These are phyloP conservation scores for Pitangus sulphuratus DNA, from an alignment of 2,797 vertebrate species.

Conservation along the genomic window DNA sequence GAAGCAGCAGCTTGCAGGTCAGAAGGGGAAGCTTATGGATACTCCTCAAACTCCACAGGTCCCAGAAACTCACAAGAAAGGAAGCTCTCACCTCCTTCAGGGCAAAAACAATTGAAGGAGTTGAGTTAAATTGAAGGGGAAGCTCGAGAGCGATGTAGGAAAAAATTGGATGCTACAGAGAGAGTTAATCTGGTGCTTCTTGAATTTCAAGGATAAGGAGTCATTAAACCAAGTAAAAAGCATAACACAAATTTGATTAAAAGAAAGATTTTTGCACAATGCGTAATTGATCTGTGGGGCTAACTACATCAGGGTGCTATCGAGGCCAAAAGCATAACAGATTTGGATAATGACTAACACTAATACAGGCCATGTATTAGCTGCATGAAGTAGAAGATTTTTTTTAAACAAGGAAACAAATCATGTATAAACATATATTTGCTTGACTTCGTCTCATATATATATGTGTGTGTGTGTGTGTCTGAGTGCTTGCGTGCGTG, in stretches of 20 bases:
- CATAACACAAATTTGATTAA: neutral
- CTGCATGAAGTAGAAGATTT: neutral
- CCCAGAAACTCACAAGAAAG: neutral
- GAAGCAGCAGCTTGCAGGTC: neutral
- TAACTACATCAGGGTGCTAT: neutral
- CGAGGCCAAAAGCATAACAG: neutral
- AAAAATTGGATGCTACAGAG: neutral
- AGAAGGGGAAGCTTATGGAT: neutral
- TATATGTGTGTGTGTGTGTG: fast-evolving
- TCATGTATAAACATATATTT: neutral
- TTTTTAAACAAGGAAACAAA: neutral
- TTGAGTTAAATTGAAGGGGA: neutral
- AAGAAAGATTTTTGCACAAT: neutral
- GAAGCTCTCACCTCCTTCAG: neutral
- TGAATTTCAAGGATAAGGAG: neutral
- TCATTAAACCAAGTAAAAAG: neutral
- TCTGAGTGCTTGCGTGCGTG: fast-evolving
- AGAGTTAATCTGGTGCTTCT: neutral
- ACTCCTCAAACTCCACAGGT: neutral
- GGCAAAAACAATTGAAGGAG: neutral
- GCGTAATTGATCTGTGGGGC: neutral
- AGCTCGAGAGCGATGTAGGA: neutral
- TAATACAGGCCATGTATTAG: neutral
- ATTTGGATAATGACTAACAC: neutral
- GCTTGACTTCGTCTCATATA: neutral